Evolutionary conservation across 2,888 invertebrate genomes (phyloP).

Genomic region (Cremastinae sp.): DNA sequence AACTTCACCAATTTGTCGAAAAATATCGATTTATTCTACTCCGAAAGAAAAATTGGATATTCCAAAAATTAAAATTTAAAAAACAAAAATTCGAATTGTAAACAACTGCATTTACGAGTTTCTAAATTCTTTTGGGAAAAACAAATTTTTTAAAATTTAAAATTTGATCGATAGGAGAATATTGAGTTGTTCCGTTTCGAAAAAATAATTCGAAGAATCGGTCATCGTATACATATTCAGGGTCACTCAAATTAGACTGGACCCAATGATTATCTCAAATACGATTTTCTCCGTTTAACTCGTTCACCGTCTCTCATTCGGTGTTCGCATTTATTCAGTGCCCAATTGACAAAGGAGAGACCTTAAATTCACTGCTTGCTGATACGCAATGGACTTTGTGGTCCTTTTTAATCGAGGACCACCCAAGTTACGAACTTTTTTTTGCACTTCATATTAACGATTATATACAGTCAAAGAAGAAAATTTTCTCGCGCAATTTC

Average conservation of each 20-base stretch:
- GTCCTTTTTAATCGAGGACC: conserved; percentile 75
- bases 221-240: too few relatives aligned
- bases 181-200: too few relatives aligned
- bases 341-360: conserved; percentile 76
- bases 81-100: too few relatives aligned
- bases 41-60: too few relatives aligned
- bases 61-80: too few relatives aligned
- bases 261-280: conserved; percentile 18
- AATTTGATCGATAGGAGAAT: too few relatives aligned
- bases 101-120: too few relatives aligned
- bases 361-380: conserved; percentile 76
- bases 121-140: too few relatives aligned
- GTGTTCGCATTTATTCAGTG: conserved; percentile 67
- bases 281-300: conserved; percentile 16
- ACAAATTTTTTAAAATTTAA: too few relatives aligned
- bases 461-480: conserved; percentile 24
- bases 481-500: conserved; percentile 5
- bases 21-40: too few relatives aligned
- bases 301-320: conserved; percentile 14
- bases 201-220: too few relatives aligned
- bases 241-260: background rate
- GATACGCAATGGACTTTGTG: conserved; percentile 70
- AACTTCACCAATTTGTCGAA: too few relatives aligned
- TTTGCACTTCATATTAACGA: conserved; percentile 23
- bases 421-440: conserved; percentile 70